Base-by-base conservation (phyloP, 2,113 vertebrate species). In the Calcarius ornatus region DNA sequence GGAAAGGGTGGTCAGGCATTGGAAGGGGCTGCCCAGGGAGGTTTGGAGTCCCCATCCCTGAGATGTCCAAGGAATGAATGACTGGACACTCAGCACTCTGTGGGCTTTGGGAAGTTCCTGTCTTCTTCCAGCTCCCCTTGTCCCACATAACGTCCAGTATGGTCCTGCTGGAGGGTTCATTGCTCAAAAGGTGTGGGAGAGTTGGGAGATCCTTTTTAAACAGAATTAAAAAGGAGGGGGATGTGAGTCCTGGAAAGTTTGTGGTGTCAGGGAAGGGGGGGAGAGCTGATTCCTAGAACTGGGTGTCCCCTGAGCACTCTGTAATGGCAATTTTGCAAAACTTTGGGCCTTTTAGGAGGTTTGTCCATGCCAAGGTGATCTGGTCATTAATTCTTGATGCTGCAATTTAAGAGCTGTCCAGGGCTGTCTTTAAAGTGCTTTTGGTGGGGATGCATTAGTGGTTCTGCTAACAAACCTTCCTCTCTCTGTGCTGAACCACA, bases 121-220 rank as follows among this genome's bases (percentile, higher is more conserved):
- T 4, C 47, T 35, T 12, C 17, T 11, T 21, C 45, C 72, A 13
- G 60, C 54, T 90, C 60, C 0, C 25, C 48, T 31, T 13, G 28
- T 11, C 53, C 69, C 40, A 14, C 1, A 0, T 6, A 0, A 8
- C 1, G 27, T 13, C 60, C 30, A 18, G 42, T 37, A 14, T 4
- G 1, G 45, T 42, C 20, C 0, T 4, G 0, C 6, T 8, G 5
- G 63, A 14, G 53, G 7, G 76, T 33, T 28, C 13, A 0, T 9
- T 22, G 53, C 50, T 43, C 10, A 2, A 6, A 51, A 56, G 10
- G 2, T 14, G 45, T 18, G 42, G n/a, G 16, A 22, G 66, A 24
- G 7, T 3, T 69, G 64, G 33, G 78, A 59, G 43, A 42, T 82
- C 22, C 0, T 1, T 5, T n/a, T 5, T 8, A 37, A 51, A 33